These are phyloP conservation scores for Ophthalmolycus amberensis DNA, from an alignment of 2,113 vertebrate species.

Conservation along the genomic window DNA sequence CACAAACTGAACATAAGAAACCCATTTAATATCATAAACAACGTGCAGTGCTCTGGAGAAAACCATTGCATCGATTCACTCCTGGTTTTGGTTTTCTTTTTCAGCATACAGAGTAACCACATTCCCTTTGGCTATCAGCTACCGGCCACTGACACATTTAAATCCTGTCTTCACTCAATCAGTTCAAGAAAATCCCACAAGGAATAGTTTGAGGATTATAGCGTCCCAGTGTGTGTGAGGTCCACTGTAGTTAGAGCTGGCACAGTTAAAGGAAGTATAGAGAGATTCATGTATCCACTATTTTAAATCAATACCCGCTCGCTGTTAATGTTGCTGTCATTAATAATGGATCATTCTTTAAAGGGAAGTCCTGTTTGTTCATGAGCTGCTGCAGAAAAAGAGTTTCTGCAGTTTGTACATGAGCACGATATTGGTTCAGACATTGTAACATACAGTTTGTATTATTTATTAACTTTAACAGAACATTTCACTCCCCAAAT, in stretches of 20 bases:
- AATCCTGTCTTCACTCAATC: conserved; percentile 43
- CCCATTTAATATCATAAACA: conserved; percentile 17
- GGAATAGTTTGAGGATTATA: conserved; percentile 15
- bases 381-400: neutral
- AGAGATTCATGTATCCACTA: conserved; percentile 4
- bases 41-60: neutral
- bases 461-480: neutral
- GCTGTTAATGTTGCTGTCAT: neutral
- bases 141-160: conserved; percentile 32
- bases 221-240: neutral
- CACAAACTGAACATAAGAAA: conserved; percentile 34
- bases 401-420: neutral
- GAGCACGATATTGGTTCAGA: neutral
- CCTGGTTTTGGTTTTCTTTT: conserved; percentile 39
- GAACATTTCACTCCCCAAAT: neutral
- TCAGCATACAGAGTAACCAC: conserved; percentile 31
- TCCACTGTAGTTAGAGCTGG: neutral
- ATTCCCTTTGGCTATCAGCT: conserved; percentile 32
- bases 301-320: conserved; percentile 4
- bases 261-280: neutral
- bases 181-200: conserved; percentile 27
- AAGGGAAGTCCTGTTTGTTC: neutral
- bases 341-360: neutral
- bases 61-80: conserved; percentile 31
- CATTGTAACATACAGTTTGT: neutral